phyloP scores from a whole-genome alignment of 2,113 vertebrate species.

The Chiloscyllium plagiosum region DNA sequence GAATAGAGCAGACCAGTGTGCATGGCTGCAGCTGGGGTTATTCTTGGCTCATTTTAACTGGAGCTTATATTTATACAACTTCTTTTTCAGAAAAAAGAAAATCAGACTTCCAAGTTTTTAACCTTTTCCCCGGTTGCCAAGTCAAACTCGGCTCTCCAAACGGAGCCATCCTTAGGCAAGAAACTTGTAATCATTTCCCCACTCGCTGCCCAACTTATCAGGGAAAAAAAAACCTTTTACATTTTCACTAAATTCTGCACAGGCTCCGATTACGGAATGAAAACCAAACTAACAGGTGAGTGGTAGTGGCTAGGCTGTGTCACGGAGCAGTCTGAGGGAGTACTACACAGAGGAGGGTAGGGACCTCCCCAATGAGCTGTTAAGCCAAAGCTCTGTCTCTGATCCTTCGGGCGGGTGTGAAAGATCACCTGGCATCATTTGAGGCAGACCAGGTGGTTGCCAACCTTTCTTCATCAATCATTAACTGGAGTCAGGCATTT shows the following conservation, averaged over 20 bases:
- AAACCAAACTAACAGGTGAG: background rate
- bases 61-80: background rate
- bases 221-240: background rate
- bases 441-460: background rate
- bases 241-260: background rate
- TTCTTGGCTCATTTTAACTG: background rate
- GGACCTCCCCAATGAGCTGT: background rate
- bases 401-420: background rate
- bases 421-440: background rate
- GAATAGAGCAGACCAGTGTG: constrained; percentile 19
- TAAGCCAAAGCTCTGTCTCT: background rate
- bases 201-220: background rate
- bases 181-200: background rate
- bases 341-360: background rate
- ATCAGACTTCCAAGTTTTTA: background rate
- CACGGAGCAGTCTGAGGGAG: background rate
- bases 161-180: background rate
- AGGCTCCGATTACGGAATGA: background rate
- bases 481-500: no score
- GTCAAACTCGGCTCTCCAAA: background rate
- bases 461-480: no score
- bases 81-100: background rate
- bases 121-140: background rate
- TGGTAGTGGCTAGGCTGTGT: background rate
- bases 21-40: background rate